Conservation (phyloP, 2,888 invertebrate genomes). For the Taphrorychus bicolor region DNA sequence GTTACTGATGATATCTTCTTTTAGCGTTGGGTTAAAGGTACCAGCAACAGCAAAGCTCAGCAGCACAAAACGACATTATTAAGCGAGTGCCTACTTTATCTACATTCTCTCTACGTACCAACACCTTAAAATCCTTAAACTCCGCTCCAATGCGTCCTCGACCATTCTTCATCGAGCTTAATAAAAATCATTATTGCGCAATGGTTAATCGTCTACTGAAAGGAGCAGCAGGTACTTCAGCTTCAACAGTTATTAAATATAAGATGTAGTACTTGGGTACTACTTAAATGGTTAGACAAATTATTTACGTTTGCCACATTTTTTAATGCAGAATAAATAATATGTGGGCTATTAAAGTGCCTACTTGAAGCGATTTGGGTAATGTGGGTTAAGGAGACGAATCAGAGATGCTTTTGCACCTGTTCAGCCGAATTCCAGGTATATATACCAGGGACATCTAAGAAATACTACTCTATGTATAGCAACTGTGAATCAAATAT, state of each 20-base stretch:
- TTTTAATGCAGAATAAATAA: not conserved
- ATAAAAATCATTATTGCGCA: not conserved
- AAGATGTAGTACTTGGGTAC: not conserved
- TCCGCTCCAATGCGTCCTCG: not conserved
- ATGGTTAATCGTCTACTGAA: not conserved
- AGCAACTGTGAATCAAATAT: no score
- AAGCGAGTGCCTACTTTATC: no score
- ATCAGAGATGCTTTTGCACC: not conserved
- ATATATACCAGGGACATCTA: not conserved
- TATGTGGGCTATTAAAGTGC: not conserved
- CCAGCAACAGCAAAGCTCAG: no score
- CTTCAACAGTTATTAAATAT: not conserved
- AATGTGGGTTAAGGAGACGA: conserved; percentile 12
- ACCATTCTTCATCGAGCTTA: not conserved
- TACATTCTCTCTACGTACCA: no score
- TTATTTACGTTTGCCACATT: not conserved
- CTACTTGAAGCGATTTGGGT: conserved; percentile 7
- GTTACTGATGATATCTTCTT: no score
- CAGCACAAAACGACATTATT: no score
- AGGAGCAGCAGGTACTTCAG: not conserved
- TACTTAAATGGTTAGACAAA: not conserved
- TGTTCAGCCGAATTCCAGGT: not conserved
- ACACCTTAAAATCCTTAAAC: not conserved
- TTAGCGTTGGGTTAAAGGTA: no score
- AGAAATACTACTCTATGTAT: not conserved